phyloP scores from a whole-genome alignment of 2,888 invertebrate genomes.

The Phytoseiulus persimilis region DNA sequence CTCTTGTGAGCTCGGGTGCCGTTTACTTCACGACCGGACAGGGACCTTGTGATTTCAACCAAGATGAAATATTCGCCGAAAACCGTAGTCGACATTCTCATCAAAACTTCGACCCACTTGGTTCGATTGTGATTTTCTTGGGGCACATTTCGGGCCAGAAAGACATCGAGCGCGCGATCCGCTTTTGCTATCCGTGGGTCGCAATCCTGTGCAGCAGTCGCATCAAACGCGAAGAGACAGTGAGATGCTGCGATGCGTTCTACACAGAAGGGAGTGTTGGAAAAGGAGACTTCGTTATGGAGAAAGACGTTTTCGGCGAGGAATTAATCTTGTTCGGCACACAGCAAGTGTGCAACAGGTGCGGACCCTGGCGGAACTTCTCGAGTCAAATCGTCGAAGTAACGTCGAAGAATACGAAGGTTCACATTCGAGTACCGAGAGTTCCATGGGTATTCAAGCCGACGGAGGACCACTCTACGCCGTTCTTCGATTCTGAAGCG shows the following conservation, averaged over 20 bases:
- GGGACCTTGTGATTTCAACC: background rate
- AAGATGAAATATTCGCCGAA: background rate
- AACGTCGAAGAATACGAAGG: background rate
- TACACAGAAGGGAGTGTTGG: background rate
- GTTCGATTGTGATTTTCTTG: background rate
- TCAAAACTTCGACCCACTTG: background rate
- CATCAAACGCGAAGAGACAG: background rate
- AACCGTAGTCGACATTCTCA: background rate
- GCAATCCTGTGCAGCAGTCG: background rate
- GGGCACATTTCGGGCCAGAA: background rate
- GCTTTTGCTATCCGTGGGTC: conserved; percentile 6
- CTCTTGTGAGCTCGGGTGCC: background rate
- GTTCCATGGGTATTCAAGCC: background rate
- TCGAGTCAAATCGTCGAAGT: too few relatives aligned
- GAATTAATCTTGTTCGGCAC: too few relatives aligned
- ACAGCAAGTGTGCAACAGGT: too few relatives aligned
- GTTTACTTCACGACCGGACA: background rate
- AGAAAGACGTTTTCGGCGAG: too few relatives aligned
- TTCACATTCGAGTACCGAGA: background rate
- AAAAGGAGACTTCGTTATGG: background rate
- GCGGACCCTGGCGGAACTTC: too few relatives aligned
- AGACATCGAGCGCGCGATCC: background rate
- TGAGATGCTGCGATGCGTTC: background rate
- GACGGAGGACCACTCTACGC: background rate
- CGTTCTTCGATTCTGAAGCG: background rate